Base-by-base conservation (phyloP, 2,113 vertebrate genomes). In the Mesembrinibis cayennensis region DNA sequence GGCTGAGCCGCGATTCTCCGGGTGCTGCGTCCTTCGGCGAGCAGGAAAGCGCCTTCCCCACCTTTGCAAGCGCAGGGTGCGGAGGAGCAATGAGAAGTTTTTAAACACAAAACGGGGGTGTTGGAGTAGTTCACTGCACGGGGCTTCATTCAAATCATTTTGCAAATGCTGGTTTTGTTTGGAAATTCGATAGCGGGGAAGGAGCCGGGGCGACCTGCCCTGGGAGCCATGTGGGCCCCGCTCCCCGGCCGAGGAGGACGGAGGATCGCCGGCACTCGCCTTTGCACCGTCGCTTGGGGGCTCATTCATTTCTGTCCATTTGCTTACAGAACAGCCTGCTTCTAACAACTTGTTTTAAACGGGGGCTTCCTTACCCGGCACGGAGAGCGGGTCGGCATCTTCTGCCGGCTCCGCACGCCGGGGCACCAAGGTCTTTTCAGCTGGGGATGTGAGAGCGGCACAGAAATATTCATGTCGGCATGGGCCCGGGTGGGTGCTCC, bases 1-100 rank as follows among this genome's bases (percentile, higher is more conserved):
- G 50, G 36, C 87, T 44, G 59, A 50, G 67, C 77, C 7, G 0
- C 0, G 3, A 2, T 17, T 18, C 76, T 45, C 55, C 1, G 0
- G 45, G 6, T 27, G 80, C 80, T 89, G 58, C 32, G 0, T 42
- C 80, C 83, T 29, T 2, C 0, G 0, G 38, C 0, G 1, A 21
- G 69, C 36, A 6, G 69, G 21, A 11, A 18, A 74, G 55, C 4
- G 1, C 53, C 74, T 62, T 29, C 65, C 36, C 58, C 56, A 4
- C 30, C 67, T 30, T 6, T 7, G 32, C 32, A 4, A n/a, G 22
- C 0, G 56, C 27, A 2, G 76, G 26, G 16, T 5, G 21, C 0
- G 2, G 25, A 38, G 23, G 6, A 49, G 53, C 9, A 1, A 19
- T 1, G 1, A 8, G 8, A 87, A 49, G 45, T 7, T 63, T 61